Evolutionary conservation across 2,888 invertebrate genomes (phyloP), one percentile per base, ranked within the genome.

Genomic region (Drosophila nr. medialis): DNA sequence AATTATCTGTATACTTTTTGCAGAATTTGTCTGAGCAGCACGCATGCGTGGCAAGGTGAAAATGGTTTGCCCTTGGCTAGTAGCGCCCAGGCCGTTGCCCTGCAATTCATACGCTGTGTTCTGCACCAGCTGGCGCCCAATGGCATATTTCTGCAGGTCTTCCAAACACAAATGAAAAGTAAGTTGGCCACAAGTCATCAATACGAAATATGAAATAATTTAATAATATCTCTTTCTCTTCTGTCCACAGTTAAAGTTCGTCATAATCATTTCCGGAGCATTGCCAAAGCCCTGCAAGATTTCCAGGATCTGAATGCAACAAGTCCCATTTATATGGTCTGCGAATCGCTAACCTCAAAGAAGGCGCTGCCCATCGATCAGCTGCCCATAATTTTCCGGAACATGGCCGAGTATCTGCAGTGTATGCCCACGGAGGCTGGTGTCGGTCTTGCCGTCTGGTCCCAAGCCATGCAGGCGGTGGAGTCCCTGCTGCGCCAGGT

Each of bases 111-210:
- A 71, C 95, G 99, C 82, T 99, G 99, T 92, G 97, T 98, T 72
- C 94, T 99, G 63, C 99, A 99, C 92, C 99, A 99, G 93, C 94
- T 99, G 63, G 98, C 99, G 0, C 98, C 99, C 0, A 98, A 99
- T 93, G 98, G 99, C 77, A 97, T 99, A 72, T 99, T 99, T 93
- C 95, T 97, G 77, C 99, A 99, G 94, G 96, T 99, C 92, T 99
- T 99, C 93, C 96, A 98, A 93, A 97, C 97, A 18, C 95, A 97
- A 90, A 96, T 97, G 70, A 96, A 96, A 79, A 97, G 98, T 97
- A 92, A 89, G 86, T 45, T 24, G 24, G 15, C 24, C 24, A 27
- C 24, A 45, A 45, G 2, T 45, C 15, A 45, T 24, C 45, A 15
- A 15, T 27, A 24, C 24, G 8, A 45, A 45, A 45, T 45, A 7